Evolutionary conservation across 2,797 vertebrate genomes (phyloP).

Genomic region (Acanthis flammea): DNA sequence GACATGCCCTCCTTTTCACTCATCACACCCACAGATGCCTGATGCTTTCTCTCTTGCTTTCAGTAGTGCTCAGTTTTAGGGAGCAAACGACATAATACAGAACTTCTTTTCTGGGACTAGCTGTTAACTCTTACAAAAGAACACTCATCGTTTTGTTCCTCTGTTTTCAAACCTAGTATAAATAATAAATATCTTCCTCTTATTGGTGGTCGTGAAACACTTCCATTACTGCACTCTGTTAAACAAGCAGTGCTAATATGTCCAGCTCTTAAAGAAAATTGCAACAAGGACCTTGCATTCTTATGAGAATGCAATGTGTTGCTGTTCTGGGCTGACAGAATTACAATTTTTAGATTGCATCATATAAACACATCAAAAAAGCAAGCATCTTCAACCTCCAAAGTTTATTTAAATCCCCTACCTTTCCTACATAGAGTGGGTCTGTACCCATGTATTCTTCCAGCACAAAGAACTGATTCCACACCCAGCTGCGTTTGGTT

Average conservation of each 20-base stretch:
- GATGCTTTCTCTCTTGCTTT: not conserved
- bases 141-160: not conserved
- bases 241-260: not conserved
- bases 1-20: slow-evolving; percentile 1
- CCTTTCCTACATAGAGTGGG: slow-evolving; percentile 97
- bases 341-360: not conserved
- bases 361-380: not conserved
- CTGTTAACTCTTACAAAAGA: not conserved
- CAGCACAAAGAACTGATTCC: slow-evolving; percentile 99
- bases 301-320: not conserved
- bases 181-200: not conserved
- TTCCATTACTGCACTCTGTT: not conserved
- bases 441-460: slow-evolving; percentile 97
- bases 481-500: slow-evolving; percentile 97
- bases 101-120: not conserved
- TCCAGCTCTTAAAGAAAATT: not conserved
- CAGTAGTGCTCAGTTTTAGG: not conserved
- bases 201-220: not conserved
- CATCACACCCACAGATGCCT: not conserved
- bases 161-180: not conserved
- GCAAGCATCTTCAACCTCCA: not conserved
- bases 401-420: slow-evolving; percentile 73
- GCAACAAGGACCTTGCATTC: not conserved
- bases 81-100: not conserved
- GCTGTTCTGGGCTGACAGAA: not conserved